These are phyloP conservation scores for Serrognathus titanus DNA, from an alignment of 2,888 invertebrate genomes.

Conservation along the genomic window DNA sequence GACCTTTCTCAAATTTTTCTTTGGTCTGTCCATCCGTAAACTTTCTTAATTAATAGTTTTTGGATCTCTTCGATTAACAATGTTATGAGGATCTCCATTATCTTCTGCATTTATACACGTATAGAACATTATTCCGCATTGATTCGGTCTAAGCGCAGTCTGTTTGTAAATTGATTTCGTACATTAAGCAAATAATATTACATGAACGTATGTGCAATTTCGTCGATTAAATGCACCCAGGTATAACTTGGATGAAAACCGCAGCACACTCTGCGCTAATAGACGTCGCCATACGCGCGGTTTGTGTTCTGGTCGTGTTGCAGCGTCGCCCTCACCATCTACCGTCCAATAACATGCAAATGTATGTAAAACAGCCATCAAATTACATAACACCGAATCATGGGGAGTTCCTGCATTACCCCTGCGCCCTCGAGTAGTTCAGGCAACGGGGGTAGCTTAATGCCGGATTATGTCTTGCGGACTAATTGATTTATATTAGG, in stretches of 20 bases:
- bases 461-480: constrained; percentile 29
- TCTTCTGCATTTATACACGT: no score
- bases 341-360: constrained; percentile 46
- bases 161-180: no score
- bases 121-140: no score
- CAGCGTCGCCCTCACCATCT: constrained; percentile 25
- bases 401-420: constrained; percentile 16
- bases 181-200: no score
- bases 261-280: constrained; percentile 27
- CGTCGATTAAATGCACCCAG: no score
- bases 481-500: constrained; percentile 35
- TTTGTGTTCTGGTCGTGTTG: constrained; percentile 30
- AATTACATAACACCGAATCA: constrained; percentile 45
- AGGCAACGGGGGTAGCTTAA: constrained; percentile 25
- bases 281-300: constrained; percentile 34
- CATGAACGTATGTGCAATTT: no score
- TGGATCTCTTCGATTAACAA: no score
- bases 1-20: no score
- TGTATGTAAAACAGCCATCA: constrained; percentile 47
- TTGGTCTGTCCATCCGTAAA: no score
- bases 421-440: constrained; percentile 4
- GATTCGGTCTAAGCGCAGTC: no score
- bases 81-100: no score
- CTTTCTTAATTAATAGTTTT: no score
- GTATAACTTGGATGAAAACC: background rate